A percentile compares a stretch with the other conserved stretches of the same genome.
phyloP scores from a whole-genome alignment of 2,797 vertebrate species.

The Zalophus californianus region DNA sequence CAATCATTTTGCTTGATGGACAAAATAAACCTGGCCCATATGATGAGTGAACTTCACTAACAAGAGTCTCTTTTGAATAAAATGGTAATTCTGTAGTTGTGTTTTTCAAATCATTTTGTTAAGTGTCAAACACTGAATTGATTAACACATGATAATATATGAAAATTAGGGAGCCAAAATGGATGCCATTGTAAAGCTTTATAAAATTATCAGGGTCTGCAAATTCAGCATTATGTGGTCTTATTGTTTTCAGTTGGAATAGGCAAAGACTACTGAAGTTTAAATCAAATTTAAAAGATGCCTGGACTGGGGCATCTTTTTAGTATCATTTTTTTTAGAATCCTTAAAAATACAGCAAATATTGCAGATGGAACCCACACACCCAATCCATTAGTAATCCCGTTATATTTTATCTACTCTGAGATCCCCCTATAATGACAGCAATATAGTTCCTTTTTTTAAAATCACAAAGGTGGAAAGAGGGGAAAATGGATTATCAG shows the following conservation, averaged over 20 bases:
- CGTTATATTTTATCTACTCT: neutral
- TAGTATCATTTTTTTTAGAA: neutral
- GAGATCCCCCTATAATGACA: neutral
- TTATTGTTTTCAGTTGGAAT: neutral
- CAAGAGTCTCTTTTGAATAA: slow-evolving; percentile 44
- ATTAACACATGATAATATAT: slow-evolving; percentile 60
- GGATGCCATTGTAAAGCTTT: neutral
- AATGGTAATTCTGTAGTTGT: slow-evolving; percentile 25
- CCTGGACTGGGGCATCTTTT: neutral
- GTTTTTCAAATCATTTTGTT: slow-evolving; percentile 49
- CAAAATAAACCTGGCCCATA: neutral
- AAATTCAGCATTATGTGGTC: neutral
- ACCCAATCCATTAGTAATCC: neutral
- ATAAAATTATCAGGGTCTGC: neutral
- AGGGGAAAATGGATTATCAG: accelerated
- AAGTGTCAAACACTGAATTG: slow-evolving; percentile 70
- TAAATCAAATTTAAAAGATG: neutral
- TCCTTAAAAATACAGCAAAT: neutral
- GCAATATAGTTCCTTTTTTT: neutral
- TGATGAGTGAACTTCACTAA: neutral
- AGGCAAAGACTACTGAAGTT: neutral
- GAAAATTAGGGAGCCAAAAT: neutral
- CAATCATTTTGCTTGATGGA: neutral
- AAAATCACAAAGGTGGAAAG: neutral
- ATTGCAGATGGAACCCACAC: neutral